A percentile compares a stretch with the other conserved stretches of the same genome.
These are phyloP conservation scores for Hoplostethus atlanticus DNA, from an alignment of 2,797 vertebrate species.

Conservation along the genomic window DNA sequence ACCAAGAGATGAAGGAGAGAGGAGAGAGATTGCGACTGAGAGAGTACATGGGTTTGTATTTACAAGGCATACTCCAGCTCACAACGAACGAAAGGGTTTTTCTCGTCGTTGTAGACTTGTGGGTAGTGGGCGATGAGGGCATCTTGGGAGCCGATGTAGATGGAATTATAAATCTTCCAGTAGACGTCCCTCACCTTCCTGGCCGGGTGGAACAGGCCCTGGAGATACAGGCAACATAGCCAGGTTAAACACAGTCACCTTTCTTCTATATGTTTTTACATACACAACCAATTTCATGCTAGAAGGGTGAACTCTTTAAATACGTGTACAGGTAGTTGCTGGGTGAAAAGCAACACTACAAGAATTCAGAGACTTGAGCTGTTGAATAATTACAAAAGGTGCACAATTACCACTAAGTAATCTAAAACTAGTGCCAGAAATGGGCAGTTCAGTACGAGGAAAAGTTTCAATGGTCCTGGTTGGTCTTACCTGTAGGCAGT, in stretches of 20 bases:
- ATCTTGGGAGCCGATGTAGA: conserved; percentile 99
- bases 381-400: too few relatives aligned
- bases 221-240: background rate
- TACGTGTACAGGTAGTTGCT: too few relatives aligned
- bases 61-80: conserved; percentile 98
- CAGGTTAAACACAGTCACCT: background rate
- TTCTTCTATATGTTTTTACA: too few relatives aligned
- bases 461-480: too few relatives aligned
- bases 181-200: conserved; percentile 98
- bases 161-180: conserved; percentile 99
- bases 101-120: conserved; percentile 98
- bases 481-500: conserved; percentile 93
- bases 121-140: conserved; percentile 98
- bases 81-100: conserved; percentile 95
- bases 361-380: too few relatives aligned
- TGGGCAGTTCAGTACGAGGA: too few relatives aligned
- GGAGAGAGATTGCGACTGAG: conserved; percentile 4
- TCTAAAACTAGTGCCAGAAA: too few relatives aligned
- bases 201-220: conserved; percentile 99
- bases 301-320: too few relatives aligned
- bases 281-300: background rate
- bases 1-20: conserved; percentile 10
- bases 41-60: conserved; percentile 67
- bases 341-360: too few relatives aligned
- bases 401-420: too few relatives aligned